Conservation (phyloP, 2,888 invertebrate genomes). For the Drosophila flavopinicola region DNA sequence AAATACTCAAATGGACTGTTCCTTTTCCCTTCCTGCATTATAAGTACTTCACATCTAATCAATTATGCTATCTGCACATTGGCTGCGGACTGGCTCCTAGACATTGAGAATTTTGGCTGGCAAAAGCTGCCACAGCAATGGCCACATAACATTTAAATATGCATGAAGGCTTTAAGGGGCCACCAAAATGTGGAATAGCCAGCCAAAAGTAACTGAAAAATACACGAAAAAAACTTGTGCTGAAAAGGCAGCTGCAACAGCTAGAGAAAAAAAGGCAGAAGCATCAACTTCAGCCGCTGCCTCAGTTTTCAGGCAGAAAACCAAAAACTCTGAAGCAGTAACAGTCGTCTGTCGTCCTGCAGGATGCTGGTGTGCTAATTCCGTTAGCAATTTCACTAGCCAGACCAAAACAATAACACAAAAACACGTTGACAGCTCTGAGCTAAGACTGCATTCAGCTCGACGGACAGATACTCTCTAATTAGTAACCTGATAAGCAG, state of each 20-base stretch:
- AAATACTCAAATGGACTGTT: constrained; percentile 35
- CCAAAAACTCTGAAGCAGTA: constrained; percentile 35
- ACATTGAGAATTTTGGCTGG: constrained; percentile 13
- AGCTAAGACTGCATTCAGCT: too few species aligned
- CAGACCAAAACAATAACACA: constrained; percentile 41
- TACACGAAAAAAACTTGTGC: too few species aligned
- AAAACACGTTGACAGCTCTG: constrained; percentile 13
- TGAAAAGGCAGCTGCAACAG: too few species aligned
- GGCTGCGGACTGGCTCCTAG: constrained; percentile 20
- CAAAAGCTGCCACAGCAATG: constrained; percentile 42
- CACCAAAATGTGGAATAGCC: constrained; percentile 18
- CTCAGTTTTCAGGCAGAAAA: constrained; percentile 4
- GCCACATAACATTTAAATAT: constrained; percentile 74
- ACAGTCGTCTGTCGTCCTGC: constrained; percentile 34
- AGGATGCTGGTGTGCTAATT: constrained; percentile 65
- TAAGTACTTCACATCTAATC: constrained; percentile 76
- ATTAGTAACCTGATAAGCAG: not conserved
- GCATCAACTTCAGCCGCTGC: constrained; percentile 18
- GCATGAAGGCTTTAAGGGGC: constrained; percentile 64
- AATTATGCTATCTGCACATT: constrained; percentile 73
- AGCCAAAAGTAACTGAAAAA: constrained; percentile 46
- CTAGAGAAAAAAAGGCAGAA: too few species aligned
- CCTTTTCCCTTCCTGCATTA: constrained; percentile 27
- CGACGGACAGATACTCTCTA: not conserved
- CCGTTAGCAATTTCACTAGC: constrained; percentile 71